phyloP scores from a whole-genome alignment of 1,140 invertebrate species.

The Solen grandis region DNA sequence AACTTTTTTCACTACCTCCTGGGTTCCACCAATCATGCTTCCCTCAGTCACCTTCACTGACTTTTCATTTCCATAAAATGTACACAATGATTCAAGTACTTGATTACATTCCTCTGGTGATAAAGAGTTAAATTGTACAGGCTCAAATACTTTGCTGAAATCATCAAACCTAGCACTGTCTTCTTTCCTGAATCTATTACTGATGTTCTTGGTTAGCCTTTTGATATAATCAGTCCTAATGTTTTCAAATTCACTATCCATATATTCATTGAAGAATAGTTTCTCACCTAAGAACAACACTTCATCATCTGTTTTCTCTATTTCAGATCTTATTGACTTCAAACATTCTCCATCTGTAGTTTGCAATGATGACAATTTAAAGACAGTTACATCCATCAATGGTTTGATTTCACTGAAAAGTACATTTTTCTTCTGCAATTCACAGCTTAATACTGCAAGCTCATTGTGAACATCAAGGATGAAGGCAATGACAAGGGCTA shows the following conservation, averaged over 20 bases:
- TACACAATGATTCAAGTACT: neutral
- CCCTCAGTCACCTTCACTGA: slow-evolving; percentile 1
- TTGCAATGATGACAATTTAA: neutral
- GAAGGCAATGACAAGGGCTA: slow-evolving; percentile 9
- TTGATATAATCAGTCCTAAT: too few species aligned
- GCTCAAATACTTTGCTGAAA: neutral
- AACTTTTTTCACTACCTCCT: slow-evolving; percentile 15
- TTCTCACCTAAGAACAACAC: neutral
- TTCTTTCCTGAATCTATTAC: too few species aligned
- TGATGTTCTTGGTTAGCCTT: too few species aligned
- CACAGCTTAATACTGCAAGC: neutral
- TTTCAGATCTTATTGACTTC: slow-evolving; percentile 6
- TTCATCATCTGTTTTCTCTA: slow-evolving; percentile 2
- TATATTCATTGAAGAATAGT: neutral
- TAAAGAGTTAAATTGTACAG: too few species aligned
- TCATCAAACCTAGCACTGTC: neutral
- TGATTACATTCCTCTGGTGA: neutral
- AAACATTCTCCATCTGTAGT: slow-evolving; percentile 18
- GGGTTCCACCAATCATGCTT: too few species aligned
- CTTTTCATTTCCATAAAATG: slow-evolving; percentile 10
- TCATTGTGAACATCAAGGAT: slow-evolving; percentile 9
- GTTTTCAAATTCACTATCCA: too few species aligned
- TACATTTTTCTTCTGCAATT: slow-evolving; percentile 9
- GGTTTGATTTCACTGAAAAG: slow-evolving; percentile 6
- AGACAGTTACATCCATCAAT: slow-evolving; percentile 4